Percentiles rank a stretch among this genome's conserved stretches.
These are phyloP conservation scores for Eulacestoma nigropectus DNA, from an alignment of 2,113 vertebrate genomes.

Conservation along the genomic window DNA sequence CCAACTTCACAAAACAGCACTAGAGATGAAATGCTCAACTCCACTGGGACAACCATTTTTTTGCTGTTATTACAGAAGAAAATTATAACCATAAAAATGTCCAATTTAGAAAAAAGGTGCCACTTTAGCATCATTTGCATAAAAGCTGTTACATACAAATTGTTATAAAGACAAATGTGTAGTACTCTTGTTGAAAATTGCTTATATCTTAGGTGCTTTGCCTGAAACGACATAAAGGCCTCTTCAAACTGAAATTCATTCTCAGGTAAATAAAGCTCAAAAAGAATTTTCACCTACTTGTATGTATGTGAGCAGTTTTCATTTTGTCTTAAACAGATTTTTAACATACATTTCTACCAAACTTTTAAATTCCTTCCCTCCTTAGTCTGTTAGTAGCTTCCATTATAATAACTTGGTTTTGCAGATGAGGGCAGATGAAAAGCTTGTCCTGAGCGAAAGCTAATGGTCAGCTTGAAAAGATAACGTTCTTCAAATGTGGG, in stretches of 20 bases:
- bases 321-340: constrained; percentile 62
- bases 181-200: constrained; percentile 83
- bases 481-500: not conserved
- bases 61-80: constrained; percentile 92
- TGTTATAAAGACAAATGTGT: constrained; percentile 93
- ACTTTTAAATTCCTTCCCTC: not conserved
- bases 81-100: constrained; percentile 95
- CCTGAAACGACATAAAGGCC: constrained; percentile 77
- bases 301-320: constrained; percentile 69
- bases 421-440: not conserved
- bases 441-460: not conserved
- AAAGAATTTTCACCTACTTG: constrained; percentile 72
- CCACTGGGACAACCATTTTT: constrained; percentile 87
- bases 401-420: not conserved
- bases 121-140: constrained; percentile 92
- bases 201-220: constrained; percentile 78
- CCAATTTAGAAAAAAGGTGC: constrained; percentile 87
- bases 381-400: not conserved
- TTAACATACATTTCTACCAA: not conserved
- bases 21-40: constrained; percentile 86
- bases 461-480: not conserved
- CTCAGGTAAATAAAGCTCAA: constrained; percentile 83
- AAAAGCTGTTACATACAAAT: constrained; percentile 93
- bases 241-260: constrained; percentile 82
- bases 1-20: constrained; percentile 87